A percentile compares a stretch with the other conserved stretches of the same genome.
phyloP scores from a whole-genome alignment of 1,140 invertebrate genomes.

The Zophobas atratus region DNA sequence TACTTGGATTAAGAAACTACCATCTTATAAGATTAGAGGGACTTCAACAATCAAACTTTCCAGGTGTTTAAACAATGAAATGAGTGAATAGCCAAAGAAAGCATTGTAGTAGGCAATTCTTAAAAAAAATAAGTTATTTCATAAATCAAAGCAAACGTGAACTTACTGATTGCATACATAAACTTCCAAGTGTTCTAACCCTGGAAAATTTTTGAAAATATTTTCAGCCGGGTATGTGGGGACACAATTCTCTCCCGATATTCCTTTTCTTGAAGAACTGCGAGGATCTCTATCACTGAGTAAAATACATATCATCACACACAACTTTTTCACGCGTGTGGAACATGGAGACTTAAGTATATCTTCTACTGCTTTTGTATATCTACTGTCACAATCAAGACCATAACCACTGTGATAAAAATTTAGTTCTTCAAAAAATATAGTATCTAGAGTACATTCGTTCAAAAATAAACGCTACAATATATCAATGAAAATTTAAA shows the following conservation, averaged over 20 bases:
- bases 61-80: constrained; percentile 30
- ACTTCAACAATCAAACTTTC: constrained; percentile 29
- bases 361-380: constrained; percentile 20
- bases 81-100: constrained; percentile 10
- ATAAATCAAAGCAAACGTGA: no score
- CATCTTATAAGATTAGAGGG: constrained; percentile 26
- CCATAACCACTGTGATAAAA: constrained; percentile 29
- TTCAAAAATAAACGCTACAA: constrained; percentile 34
- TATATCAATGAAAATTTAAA: constrained; percentile 1
- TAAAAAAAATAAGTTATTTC: background rate
- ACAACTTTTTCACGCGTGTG: constrained; percentile 13
- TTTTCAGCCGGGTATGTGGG: constrained; percentile 5
- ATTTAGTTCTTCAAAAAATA: constrained; percentile 44
- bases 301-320: constrained; percentile 28
- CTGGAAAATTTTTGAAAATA: constrained; percentile 32
- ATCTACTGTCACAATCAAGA: constrained; percentile 4
- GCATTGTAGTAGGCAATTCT: background rate
- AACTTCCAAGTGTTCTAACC: constrained; percentile 27
- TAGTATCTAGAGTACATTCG: constrained; percentile 10
- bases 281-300: constrained; percentile 6
- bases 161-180: constrained; percentile 26
- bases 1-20: constrained; percentile 40
- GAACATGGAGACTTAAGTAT: constrained; percentile 10
- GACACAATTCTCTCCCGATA: constrained; percentile 11
- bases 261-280: constrained; percentile 11